Base-by-base conservation (phyloP, 2,888 invertebrate species). In the Teleogryllus oceanicus region DNA sequence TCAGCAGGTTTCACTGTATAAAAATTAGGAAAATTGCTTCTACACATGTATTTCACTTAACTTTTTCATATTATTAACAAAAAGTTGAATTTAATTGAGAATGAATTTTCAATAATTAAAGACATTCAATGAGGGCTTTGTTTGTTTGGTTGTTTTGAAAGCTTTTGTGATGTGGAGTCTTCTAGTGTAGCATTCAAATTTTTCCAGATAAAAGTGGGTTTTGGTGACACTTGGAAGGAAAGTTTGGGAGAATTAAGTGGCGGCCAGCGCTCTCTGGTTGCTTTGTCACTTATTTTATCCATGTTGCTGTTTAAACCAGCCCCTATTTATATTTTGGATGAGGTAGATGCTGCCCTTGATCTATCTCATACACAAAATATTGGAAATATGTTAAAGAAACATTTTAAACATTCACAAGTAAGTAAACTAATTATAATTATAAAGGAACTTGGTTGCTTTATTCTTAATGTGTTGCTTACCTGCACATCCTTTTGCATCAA, bases 301-400 rank as follows among this genome's bases (percentile, higher is more conserved):
- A 96, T 99, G 95, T 87, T 99, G 85, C 91, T 96, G 84, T 99
- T 97, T 89, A 97, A 97, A 86, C 99, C 99, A 5, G 99, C 99
- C 49, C 99, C 99, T 11, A 90, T 99, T 20, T 99, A 99, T 88
- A 98, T 99, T 87, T 90, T 99, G 85, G 99, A 99, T 87, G 99
- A 99, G 89, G 97, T 99, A 78, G 99, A 99, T 87, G 98, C 99
- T 1, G 99, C 99, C 12, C 90, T 99, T 49, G 99, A 99, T 89
- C 91, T 98, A 83, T 96, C 96, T 11, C 99, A 99, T 88, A 99
- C 99, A 16, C 98, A 99, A 89, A 99, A 99, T 88, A 99, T 99
- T 85, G 99, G 99, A 5, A 91, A 92, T 84, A 98, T 99, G 97
- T 90, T 99, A 78, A 94, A 94, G 85, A 89, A 91, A 18, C 96